A percentile compares a stretch with the other conserved stretches of the same genome.
phyloP scores from a whole-genome alignment of 2,888 invertebrate genomes.

The Ferrisia virgata region DNA sequence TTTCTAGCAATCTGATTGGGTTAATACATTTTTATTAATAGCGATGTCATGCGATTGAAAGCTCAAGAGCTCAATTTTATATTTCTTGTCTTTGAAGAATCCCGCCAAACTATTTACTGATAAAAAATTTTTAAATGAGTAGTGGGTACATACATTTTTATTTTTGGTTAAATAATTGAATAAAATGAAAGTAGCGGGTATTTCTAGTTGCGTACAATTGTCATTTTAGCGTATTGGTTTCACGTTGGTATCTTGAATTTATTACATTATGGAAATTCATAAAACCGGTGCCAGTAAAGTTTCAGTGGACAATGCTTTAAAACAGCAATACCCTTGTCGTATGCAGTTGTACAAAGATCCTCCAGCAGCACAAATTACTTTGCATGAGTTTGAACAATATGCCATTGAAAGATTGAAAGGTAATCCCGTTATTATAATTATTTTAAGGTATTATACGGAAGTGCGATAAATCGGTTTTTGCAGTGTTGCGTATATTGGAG shows the following conservation, averaged over 20 bases:
- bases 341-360: conserved; percentile 75
- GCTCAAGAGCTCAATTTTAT: too few relatives aligned
- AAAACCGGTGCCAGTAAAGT: background rate
- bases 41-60: too few relatives aligned
- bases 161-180: too few relatives aligned
- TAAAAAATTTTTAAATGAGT: too few relatives aligned
- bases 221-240: background rate
- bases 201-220: too few relatives aligned
- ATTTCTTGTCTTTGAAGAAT: too few relatives aligned
- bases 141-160: too few relatives aligned
- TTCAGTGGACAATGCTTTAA: background rate
- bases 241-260: background rate
- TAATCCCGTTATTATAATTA: conserved; percentile 49
- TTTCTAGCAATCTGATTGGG: too few relatives aligned
- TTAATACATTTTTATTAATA: too few relatives aligned
- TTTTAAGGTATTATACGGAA: background rate
- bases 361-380: conserved; percentile 68
- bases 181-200: too few relatives aligned
- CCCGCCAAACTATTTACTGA: background rate
- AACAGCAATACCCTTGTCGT: conserved; percentile 64
- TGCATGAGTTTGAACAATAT: conserved; percentile 83
- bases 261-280: background rate
- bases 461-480: background rate
- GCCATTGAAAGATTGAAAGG: conserved; percentile 77
- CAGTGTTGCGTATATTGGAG: conserved; percentile 46